A percentile compares a stretch with the other conserved stretches of the same genome.
phyloP scores from a whole-genome alignment of 2,797 vertebrate species.

The Leptoclinus maculatus region DNA sequence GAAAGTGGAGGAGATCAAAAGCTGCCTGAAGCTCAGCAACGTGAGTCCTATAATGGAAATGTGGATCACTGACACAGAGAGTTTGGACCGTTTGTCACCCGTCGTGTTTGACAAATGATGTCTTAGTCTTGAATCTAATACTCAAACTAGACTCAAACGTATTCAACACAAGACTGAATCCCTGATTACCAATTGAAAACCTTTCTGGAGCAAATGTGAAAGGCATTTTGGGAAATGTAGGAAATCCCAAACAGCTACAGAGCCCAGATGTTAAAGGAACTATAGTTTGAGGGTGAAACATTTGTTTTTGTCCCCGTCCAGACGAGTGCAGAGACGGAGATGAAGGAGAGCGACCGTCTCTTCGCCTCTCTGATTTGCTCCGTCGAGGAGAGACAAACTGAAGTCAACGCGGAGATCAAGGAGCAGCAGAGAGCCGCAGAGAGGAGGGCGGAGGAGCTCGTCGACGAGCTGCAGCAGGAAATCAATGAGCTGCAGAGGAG shows the following conservation, averaged over 20 bases:
- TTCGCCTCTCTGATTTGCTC: constrained; percentile 57
- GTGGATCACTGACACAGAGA: background rate
- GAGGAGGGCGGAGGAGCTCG: constrained; percentile 57
- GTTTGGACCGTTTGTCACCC: background rate
- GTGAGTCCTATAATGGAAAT: constrained; percentile 48
- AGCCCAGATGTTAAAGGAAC: background rate
- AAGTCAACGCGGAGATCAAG: constrained; percentile 40
- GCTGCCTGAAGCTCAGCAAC: constrained; percentile 62
- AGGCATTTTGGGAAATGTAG: background rate
- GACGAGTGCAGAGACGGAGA: constrained; percentile 62
- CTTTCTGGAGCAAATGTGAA: background rate
- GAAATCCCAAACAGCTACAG: background rate
- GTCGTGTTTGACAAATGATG: background rate
- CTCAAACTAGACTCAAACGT: background rate
- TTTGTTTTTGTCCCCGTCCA: background rate
- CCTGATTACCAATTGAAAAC: background rate
- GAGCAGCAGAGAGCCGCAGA: constrained; percentile 58
- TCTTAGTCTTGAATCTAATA: background rate
- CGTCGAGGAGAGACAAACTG: constrained; percentile 39
- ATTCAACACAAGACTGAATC: background rate
- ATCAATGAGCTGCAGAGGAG: constrained; percentile 67
- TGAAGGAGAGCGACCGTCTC: constrained; percentile 52
- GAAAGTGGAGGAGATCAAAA: constrained; percentile 75
- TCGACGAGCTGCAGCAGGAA: constrained; percentile 66
- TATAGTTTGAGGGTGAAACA: no score